These are phyloP conservation scores for Solenodon paradoxus DNA, from an alignment of 2,113 vertebrate genomes.

Conservation along the genomic window DNA sequence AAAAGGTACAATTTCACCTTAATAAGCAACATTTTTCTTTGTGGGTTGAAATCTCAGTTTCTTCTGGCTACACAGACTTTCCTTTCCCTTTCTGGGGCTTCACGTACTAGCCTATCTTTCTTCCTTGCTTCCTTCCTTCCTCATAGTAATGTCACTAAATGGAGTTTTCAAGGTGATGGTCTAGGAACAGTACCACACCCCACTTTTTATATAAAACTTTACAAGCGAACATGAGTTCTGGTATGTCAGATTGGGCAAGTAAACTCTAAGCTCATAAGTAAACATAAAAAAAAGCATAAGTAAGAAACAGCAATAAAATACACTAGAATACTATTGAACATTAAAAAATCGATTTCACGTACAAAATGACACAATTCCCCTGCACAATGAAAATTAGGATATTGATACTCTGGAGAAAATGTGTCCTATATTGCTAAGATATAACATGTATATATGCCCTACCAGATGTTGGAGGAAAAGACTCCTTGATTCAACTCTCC, in stretches of 20 bases:
- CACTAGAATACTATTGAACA: neutral
- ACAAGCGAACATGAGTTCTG: neutral
- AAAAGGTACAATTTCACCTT: no score
- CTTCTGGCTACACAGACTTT: neutral
- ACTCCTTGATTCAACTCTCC: neutral
- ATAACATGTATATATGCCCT: neutral
- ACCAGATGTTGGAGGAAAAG: neutral
- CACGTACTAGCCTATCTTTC: neutral
- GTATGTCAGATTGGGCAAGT: neutral
- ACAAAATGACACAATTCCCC: neutral
- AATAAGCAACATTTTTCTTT: neutral
- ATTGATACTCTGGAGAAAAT: neutral
- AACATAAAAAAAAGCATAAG: neutral
- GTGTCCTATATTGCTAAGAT: neutral
- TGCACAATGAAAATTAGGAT: conserved; percentile 29
- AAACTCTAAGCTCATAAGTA: neutral
- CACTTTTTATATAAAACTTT: neutral
- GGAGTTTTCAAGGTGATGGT: neutral
- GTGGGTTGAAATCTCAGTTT: neutral
- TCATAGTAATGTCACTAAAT: neutral
- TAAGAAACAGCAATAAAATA: neutral
- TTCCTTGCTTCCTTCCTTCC: no score
- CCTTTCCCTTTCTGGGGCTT: neutral
- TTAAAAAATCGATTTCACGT: neutral
- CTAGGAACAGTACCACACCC: neutral